Percentiles rank a stretch among this genome's conserved stretches.
Evolutionary conservation across 1,140 invertebrate genomes (phyloP).

Genomic region (Drosophila subpulchrella): DNA sequence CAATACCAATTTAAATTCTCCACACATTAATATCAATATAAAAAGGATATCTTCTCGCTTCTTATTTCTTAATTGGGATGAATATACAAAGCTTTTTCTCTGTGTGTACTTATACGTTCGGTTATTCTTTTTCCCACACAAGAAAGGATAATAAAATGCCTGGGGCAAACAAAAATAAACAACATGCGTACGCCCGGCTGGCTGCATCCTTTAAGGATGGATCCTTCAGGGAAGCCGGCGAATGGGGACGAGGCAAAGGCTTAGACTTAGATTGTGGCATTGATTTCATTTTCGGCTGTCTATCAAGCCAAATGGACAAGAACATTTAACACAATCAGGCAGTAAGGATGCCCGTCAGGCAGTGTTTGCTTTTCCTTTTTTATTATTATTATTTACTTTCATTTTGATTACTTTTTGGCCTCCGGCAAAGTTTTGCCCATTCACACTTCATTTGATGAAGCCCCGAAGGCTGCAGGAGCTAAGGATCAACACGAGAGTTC

Average conservation of each 20-base stretch:
- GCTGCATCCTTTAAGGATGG: slow-evolving; percentile 60
- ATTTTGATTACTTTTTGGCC: slow-evolving; percentile 71
- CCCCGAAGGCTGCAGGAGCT: slow-evolving; percentile 26
- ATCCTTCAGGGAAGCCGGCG: slow-evolving; percentile 28
- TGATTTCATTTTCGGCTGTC: slow-evolving; percentile 62
- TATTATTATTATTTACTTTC: slow-evolving; percentile 75
- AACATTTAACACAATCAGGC: slow-evolving; percentile 69
- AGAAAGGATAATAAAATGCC: slow-evolving; percentile 75
- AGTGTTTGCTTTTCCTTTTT: slow-evolving; percentile 43
- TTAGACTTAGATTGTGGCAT: slow-evolving; percentile 73
- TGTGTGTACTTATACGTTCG: slow-evolving; percentile 7
- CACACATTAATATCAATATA: no score
- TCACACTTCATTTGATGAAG: slow-evolving; percentile 65
- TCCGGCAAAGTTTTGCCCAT: slow-evolving; percentile 49
- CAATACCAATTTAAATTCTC: no score
- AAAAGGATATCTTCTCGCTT: no score
- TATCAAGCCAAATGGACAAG: slow-evolving; percentile 45
- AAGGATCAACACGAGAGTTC: slow-evolving; percentile 9
- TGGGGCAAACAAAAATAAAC: slow-evolving; percentile 65
- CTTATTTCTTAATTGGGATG: not conserved
- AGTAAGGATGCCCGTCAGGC: slow-evolving; percentile 9
- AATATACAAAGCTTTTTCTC: not conserved
- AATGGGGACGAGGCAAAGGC: slow-evolving; percentile 39
- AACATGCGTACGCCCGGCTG: slow-evolving; percentile 58
- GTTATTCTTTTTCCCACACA: slow-evolving; percentile 55